These are phyloP conservation scores for Amyelois transitella DNA, from an alignment of 1,140 invertebrate genomes.

Conservation along the genomic window DNA sequence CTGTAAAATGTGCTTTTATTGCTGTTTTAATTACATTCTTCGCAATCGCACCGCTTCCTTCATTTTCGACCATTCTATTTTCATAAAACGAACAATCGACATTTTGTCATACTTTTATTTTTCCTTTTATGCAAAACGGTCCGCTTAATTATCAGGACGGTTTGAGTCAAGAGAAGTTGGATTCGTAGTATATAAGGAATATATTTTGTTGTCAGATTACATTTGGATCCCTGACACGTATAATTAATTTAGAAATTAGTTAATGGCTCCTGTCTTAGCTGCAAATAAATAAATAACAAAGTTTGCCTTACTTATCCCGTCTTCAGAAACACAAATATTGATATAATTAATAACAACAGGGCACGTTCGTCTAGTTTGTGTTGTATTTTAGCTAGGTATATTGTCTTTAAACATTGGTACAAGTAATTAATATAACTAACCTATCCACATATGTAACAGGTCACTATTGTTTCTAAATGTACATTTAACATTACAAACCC, in stretches of 20 bases:
- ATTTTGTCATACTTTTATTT: conserved; percentile 11
- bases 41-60: conserved; percentile 36
- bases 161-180: background rate
- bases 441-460: no score
- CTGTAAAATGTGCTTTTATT: conserved; percentile 56
- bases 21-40: conserved; percentile 62
- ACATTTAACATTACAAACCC: background rate
- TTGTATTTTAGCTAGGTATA: background rate
- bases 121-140: background rate
- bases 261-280: conserved; percentile 25
- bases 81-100: conserved; percentile 22
- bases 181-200: background rate
- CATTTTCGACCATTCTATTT: conserved; percentile 27
- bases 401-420: no score
- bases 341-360: conserved; percentile 42
- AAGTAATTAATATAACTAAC: no score
- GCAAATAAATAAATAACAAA: conserved; percentile 34
- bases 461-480: no score
- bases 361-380: conserved; percentile 20
- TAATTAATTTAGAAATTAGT: conserved; percentile 30
- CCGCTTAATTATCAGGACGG: background rate
- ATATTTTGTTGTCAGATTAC: background rate
- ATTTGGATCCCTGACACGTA: conserved; percentile 4
- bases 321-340: conserved; percentile 42
- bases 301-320: conserved; percentile 34